Base-by-base conservation (phyloP, 2,888 invertebrate genomes). In the Ypsolopha scabrella region DNA sequence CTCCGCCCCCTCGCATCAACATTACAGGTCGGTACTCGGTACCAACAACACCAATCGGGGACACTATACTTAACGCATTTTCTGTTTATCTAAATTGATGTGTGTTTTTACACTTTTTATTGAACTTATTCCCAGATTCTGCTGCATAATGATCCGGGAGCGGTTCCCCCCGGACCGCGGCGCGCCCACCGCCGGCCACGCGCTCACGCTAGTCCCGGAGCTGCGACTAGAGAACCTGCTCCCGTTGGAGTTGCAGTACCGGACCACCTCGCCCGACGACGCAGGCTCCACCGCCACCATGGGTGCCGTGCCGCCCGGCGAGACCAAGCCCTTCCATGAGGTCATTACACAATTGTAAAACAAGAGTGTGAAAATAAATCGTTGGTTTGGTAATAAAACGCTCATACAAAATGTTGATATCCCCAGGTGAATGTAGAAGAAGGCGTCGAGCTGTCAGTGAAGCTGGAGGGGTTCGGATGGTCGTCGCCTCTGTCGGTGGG, bases 191-290 rank as follows among this genome's bases (percentile, higher is more conserved):
- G 95, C 97, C 6, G 98, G 95, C 0, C 98, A 99, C 76, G 91
- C 93, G 11, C 91, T 99, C 55, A 90, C 92, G 2, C 82, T 99
- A 46, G 83, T 95, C 59, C 94, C 98, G 34, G 95, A 96, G 0
- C 87, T 99, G 13, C 89, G 93, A 11, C 72, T 98, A 4, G 91
- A 92, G 57, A 99, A 98, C 88, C 88, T 98, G 54, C 88, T 99
- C 50, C 98, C 98, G 0, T 88, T 93, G 58, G 95, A 95, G 75
- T 70, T 95, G 54, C 83, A 89, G 51, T 94, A 89, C 65, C 89
- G 89, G 59, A 67, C 67, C 52, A 60, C 64, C 1, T 58, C 59
- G 24, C 57, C 56, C 10, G 62, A 73, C 71, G 51, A 57, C 69
- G 60, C 62, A 63, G 76, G 79, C 36, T 48, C 55, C 13, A 52